Percentiles rank a stretch among this genome's conserved stretches.
These are phyloP conservation scores for Strigamia crassipes DNA, from an alignment of 2,888 invertebrate species.

Conservation along the genomic window DNA sequence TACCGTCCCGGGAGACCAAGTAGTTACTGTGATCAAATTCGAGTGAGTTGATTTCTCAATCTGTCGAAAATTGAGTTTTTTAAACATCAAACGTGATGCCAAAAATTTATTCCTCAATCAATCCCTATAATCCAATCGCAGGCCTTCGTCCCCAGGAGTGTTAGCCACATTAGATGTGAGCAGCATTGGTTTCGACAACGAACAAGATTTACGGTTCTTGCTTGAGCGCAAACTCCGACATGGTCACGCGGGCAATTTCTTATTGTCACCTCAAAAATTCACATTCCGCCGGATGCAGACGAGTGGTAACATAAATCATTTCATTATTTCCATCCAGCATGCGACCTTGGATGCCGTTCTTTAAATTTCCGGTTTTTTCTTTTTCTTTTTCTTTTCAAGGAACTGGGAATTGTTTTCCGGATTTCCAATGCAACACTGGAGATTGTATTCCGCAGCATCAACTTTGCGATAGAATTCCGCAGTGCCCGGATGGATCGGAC, in stretches of 20 bases:
- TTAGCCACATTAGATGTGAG: constrained; percentile 71
- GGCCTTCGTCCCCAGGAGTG: constrained; percentile 48
- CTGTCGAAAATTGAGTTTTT: constrained; percentile 64
- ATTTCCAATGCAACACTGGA: constrained; percentile 64
- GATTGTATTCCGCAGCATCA: constrained; percentile 65
- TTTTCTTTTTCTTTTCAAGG: neutral
- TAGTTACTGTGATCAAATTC: constrained; percentile 70
- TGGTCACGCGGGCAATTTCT: constrained; percentile 63
- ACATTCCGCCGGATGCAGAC: constrained; percentile 61
- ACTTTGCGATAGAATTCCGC: constrained; percentile 66
- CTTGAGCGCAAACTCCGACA: constrained; percentile 66
- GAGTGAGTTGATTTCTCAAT: constrained; percentile 67
- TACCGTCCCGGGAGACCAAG: constrained; percentile 65
- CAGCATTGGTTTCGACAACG: constrained; percentile 66
- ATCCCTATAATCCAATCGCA: neutral
- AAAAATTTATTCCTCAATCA: no score
- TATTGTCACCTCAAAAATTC: constrained; percentile 67
- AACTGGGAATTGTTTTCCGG: constrained; percentile 30
- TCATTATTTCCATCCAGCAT: neutral
- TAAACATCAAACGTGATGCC: constrained; percentile 68
- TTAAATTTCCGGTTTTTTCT: constrained; percentile 42
- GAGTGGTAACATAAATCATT: neutral
- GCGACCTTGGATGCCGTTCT: neutral
- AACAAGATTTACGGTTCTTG: constrained; percentile 62
- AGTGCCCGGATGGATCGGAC: constrained; percentile 72